These are phyloP conservation scores for Corynorhinus townsendii DNA, from an alignment of 2,113 vertebrate genomes.

Conservation along the genomic window DNA sequence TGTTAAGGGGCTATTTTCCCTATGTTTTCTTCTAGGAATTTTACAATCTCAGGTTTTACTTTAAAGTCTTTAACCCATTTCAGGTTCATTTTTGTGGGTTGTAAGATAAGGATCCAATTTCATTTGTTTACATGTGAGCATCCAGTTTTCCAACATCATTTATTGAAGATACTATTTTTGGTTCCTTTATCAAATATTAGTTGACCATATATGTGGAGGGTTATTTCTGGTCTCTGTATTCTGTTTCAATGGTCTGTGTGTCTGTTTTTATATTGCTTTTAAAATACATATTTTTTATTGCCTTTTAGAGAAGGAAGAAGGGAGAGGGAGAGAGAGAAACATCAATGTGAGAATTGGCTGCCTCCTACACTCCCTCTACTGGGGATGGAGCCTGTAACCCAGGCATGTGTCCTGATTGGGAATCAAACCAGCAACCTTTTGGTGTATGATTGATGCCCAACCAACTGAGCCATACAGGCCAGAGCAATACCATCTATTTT, in stretches of 20 bases:
- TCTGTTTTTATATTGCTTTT: neutral
- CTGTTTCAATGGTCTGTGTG: neutral
- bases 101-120: neutral
- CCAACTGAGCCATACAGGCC: neutral
- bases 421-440: neutral
- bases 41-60: neutral
- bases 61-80: neutral
- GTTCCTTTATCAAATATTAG: neutral
- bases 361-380: no score
- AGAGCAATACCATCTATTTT: neutral
- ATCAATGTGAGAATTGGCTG: no score
- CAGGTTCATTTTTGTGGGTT: neutral
- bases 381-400: neutral
- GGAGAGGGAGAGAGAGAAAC: neutral
- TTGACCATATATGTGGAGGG: neutral
- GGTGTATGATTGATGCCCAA: neutral
- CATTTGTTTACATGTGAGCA: neutral
- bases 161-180: neutral
- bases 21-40: neutral
- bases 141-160: neutral
- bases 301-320: neutral
- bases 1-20: neutral
- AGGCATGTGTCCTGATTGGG: neutral
- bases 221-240: neutral
- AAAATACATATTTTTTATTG: no score